Conservation (phyloP, 1,140 invertebrate species). For the Apis florea region DNA sequence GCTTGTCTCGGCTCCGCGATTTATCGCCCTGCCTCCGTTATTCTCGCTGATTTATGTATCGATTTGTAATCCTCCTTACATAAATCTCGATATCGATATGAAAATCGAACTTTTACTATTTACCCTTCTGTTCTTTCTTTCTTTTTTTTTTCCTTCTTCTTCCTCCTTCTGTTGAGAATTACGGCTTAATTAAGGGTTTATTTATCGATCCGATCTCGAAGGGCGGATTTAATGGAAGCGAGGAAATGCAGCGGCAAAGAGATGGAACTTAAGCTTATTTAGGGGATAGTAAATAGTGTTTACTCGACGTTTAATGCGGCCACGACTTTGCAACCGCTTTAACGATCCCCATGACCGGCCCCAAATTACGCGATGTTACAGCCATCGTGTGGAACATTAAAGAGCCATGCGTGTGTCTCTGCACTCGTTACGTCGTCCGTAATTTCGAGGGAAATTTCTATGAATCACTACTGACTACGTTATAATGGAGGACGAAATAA, state of each 20-base stretch:
- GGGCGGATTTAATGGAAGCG: not conserved
- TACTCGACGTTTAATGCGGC: conserved; percentile 64
- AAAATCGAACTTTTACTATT: not conserved
- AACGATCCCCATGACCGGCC: conserved; percentile 53
- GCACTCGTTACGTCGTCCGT: conserved; percentile 25
- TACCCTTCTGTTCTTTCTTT: no score
- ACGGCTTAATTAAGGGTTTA: not conserved
- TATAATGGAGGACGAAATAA: conserved; percentile 11
- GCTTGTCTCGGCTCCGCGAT: conserved; percentile 32
- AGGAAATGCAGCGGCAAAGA: not conserved
- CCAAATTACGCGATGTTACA: conserved; percentile 44
- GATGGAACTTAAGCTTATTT: conserved; percentile 62
- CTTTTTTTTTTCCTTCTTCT: no score
- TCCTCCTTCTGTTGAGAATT: not conserved
- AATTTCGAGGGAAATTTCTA: conserved; percentile 29
- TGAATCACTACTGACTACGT: conserved; percentile 18
- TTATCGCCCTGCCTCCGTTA: conserved; percentile 5
- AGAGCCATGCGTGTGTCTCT: conserved; percentile 30
- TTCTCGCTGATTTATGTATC: conserved; percentile 26
- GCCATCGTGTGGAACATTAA: conserved; percentile 54
- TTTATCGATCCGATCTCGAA: not conserved
- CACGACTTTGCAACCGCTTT: conserved; percentile 58
- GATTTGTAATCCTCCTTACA: not conserved
- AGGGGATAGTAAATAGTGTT: conserved; percentile 66
- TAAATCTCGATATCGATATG: not conserved